phyloP scores from a whole-genome alignment of 2,888 invertebrate genomes.

The Sminthurinus aureus region DNA sequence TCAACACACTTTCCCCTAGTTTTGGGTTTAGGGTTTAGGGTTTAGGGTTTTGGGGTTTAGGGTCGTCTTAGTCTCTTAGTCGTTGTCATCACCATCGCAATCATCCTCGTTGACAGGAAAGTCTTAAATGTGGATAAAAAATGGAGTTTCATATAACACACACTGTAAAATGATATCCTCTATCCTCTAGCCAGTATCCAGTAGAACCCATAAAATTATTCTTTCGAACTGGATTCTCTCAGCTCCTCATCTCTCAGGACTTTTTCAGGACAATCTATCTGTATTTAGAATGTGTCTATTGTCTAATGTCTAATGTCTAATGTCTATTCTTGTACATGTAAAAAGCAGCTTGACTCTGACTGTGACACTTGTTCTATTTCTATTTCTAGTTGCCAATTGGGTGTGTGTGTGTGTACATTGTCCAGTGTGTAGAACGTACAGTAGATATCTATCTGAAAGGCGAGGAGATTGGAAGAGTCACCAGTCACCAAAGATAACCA shows the following conservation, averaged over 20 bases:
- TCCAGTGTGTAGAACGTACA: no score
- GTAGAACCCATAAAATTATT: background rate
- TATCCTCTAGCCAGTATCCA: no score
- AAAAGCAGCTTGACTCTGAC: background rate
- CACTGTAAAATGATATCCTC: background rate
- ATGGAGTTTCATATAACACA: background rate
- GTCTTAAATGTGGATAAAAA: background rate
- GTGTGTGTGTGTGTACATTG: background rate
- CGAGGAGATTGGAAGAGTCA: background rate
- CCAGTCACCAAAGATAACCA: background rate
- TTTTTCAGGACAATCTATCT: no score
- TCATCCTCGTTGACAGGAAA: background rate
- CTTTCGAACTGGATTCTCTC: no score
- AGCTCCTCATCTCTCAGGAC: no score
- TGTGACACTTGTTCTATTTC: background rate
- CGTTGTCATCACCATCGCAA: no score
- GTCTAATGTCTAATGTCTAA: no score
- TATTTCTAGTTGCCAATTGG: background rate
- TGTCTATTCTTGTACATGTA: background rate
- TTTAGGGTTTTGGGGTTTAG: no score
- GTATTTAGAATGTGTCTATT: background rate
- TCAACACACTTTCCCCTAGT: background rate
- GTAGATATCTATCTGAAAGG: no score
- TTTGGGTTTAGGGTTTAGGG: no score
- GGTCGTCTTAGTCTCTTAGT: no score